phyloP scores from a whole-genome alignment of 2,888 invertebrate genomes.

The Drosophila sordidula region DNA sequence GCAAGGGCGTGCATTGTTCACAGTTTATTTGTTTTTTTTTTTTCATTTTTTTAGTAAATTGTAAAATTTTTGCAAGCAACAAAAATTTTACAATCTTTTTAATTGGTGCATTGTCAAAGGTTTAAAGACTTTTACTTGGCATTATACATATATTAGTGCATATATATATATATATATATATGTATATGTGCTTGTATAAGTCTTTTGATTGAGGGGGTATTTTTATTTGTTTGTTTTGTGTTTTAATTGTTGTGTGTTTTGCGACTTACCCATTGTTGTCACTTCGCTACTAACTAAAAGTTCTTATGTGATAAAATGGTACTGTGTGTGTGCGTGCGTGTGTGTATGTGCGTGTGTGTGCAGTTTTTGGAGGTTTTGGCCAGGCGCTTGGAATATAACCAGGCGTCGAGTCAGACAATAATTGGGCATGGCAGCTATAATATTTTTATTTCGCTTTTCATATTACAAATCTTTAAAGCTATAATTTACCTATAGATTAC shows the following conservation, averaged over 20 bases:
- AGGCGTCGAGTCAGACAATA: slow-evolving; percentile 69
- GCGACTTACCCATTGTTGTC: slow-evolving; percentile 72
- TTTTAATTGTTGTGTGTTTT: slow-evolving; percentile 32
- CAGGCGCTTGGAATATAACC: slow-evolving; percentile 64
- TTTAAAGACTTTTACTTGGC: slow-evolving; percentile 18
- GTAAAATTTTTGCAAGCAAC: slow-evolving; percentile 50
- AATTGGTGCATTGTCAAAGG: slow-evolving; percentile 20
- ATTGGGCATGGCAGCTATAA: slow-evolving; percentile 68
- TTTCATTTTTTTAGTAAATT: slow-evolving; percentile 31
- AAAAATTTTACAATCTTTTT: slow-evolving; percentile 63
- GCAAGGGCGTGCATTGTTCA: slow-evolving; percentile 48
- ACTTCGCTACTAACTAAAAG: slow-evolving; percentile 71
- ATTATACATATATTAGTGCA: slow-evolving; percentile 3
- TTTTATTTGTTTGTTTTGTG: slow-evolving; percentile 24
- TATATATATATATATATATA: slow-evolving; percentile 1
- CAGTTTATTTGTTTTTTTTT: not conserved
- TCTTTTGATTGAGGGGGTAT: slow-evolving; percentile 23
- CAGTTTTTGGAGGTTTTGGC: slow-evolving; percentile 39
- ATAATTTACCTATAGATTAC: slow-evolving; percentile 58
- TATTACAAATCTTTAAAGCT: slow-evolving; percentile 67
- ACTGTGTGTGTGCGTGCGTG: slow-evolving; percentile 2
- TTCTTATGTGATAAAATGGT: slow-evolving; percentile 45
- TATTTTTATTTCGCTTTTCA: slow-evolving; percentile 60
- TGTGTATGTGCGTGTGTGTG: slow-evolving; percentile 10
- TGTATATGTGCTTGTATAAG: slow-evolving; percentile 9